These are phyloP conservation scores for Gasteruption jaculator DNA, from an alignment of 2,888 invertebrate genomes.

Conservation along the genomic window DNA sequence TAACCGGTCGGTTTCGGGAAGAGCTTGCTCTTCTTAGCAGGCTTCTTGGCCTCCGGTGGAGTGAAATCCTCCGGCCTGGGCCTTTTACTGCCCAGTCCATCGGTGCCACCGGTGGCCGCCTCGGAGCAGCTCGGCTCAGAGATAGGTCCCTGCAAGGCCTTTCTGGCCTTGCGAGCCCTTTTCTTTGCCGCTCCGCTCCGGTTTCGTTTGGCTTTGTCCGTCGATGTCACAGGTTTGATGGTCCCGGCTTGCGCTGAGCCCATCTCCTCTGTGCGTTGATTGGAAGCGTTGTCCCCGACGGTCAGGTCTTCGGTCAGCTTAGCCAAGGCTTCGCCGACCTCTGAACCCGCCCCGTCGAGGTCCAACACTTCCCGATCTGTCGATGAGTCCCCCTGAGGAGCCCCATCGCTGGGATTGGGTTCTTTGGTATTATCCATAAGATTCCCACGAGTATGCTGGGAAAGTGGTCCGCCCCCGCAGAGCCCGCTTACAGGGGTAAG, in stretches of 20 bases:
- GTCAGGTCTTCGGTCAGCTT: too few species aligned
- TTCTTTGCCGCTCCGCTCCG: constrained; percentile 2
- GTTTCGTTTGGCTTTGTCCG: not conserved
- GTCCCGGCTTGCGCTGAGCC: constrained; percentile 5
- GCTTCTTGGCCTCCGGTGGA: constrained; percentile 2
- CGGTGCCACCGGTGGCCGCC: not conserved
- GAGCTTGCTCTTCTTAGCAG: constrained; percentile 1
- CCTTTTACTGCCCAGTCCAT: not conserved
- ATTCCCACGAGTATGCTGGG: constrained; percentile 14
- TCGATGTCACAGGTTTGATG: not conserved
- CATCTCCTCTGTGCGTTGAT: not conserved
- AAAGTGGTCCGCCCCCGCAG: too few species aligned
- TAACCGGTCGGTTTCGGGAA: not conserved
- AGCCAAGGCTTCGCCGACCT: too few species aligned
- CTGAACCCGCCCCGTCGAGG: too few species aligned
- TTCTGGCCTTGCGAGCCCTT: constrained; percentile 3
- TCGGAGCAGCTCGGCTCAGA: not conserved
- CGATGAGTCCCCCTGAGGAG: not conserved
- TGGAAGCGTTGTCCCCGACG: too few species aligned
- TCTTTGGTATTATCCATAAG: not conserved
- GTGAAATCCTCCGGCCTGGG: constrained; percentile 5
- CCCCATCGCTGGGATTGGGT: not conserved
- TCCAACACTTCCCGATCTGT: too few species aligned
- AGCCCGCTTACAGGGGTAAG: too few species aligned
- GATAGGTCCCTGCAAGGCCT: not conserved